Evolutionary conservation across 1,140 invertebrate species (phyloP).

Genomic region (Habropoda laboriosa): DNA sequence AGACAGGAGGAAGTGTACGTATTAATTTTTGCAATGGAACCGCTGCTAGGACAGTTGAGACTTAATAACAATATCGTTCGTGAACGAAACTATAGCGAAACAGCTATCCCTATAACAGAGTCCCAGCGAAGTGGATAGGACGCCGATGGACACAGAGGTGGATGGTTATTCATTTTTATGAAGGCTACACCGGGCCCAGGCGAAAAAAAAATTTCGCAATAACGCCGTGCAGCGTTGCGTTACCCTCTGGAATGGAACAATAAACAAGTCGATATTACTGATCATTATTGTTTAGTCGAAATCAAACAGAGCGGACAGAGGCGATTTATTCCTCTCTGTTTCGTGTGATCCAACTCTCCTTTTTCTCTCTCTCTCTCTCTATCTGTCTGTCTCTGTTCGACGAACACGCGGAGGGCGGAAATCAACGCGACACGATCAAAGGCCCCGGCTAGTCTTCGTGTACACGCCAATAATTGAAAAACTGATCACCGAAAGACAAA

Average conservation of each 20-base stretch:
- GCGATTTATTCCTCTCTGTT: slow-evolving; percentile 40
- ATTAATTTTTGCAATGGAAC: background rate
- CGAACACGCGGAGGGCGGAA: slow-evolving; percentile 18
- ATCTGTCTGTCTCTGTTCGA: too few relatives aligned
- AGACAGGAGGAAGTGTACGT: background rate
- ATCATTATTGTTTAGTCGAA: slow-evolving; percentile 58
- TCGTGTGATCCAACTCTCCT: too few relatives aligned
- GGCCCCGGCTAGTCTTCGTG: slow-evolving; percentile 30
- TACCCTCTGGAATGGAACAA: slow-evolving; percentile 29
- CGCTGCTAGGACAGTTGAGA: background rate
- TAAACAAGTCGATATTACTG: slow-evolving; percentile 56
- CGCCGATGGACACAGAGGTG: background rate
- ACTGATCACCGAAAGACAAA: slow-evolving; percentile 48
- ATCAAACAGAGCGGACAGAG: slow-evolving; percentile 38
- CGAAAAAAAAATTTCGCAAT: slow-evolving; percentile 54
- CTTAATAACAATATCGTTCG: slow-evolving; percentile 37
- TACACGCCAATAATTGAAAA: slow-evolving; percentile 53
- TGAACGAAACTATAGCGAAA: background rate
- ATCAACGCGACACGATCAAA: slow-evolving; percentile 53
- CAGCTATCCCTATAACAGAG: slow-evolving; percentile 15
- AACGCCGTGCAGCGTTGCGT: background rate
- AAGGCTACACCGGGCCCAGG: background rate
- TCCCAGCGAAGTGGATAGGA: slow-evolving; percentile 1
- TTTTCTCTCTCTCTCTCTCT: background rate
- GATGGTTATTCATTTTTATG: slow-evolving; percentile 55